Base-by-base conservation (phyloP, 2,113 vertebrate genomes). In the Mungos mungo region DNA sequence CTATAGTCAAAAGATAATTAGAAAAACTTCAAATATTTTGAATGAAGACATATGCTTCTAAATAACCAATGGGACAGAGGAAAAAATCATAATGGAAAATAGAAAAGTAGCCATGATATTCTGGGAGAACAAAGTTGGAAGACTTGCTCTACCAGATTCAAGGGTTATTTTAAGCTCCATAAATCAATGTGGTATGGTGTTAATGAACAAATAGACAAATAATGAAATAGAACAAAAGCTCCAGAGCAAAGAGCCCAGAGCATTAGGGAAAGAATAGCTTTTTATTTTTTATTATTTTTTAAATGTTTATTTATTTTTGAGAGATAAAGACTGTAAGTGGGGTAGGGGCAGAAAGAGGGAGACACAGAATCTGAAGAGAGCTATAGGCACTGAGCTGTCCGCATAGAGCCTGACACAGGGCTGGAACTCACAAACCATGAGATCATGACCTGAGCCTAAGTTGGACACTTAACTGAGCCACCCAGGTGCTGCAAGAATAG, bases 91-190 rank as follows among this genome's bases (percentile, higher is more conserved):
- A 74, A 6, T 54, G n/a, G 21, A 45, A 84, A 95, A 79, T 29
- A 71, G 38, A 94, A 85, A 85, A 84, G 68, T n/a, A 84, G 52
- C 50, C 47, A 85, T 18, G 5, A 52, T 90, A 68, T 31, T 68
- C 50, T 77, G 8, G 52, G 72, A 63, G 52, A 84, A 63, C 31
- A 72, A 72, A 63, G 52, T 63, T 41, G 29, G 29, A 90, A 57
- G 29, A 21, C 35, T 95, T 84, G 19, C 16, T 84, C 35, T 92
- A 83, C 4, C 10, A 29, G 21, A 60, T 92, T 72, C 38, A 92
- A 72, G 35, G 14, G 65, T 90, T 77, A 77, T 90, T 95, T 95
- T 77, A 90, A 90, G 47, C 47, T 50, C 79, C 25, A 85, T 33
- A 79, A 79, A 86, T 50, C 50, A 85, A 74, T 84, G 29, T 79